Evolutionary conservation across 35 echinoderm and acorn worm species (phyloP), one percentile per base, ranked within the genome.

Genomic region (Eucidaris tribuloides): DNA sequence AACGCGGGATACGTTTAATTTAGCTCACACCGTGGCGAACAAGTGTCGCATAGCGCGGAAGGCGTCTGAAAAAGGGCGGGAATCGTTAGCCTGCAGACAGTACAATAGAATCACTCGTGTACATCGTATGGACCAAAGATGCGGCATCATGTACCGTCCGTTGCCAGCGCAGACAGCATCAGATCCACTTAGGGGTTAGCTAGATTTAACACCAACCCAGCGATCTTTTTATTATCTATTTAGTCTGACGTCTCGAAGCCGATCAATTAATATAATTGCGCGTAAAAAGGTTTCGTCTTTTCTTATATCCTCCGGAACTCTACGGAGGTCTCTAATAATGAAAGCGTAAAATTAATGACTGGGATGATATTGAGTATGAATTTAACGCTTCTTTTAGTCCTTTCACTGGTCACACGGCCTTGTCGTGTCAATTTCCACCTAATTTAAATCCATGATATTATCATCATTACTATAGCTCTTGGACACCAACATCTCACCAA

Each of bases 201-300:
- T 22, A 24, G 28, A 40, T 41, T 74, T 74, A 74, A 74, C 41
- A 40, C 68, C 44, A 74, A 74, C 68, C 38, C 68, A 36, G 35
- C 68, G 68, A 74, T 38, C 68, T 74, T 74, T 74, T 74, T n/a
- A 74, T 74, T 74, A 74, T 38, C 68, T 42, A 33, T 38, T 74
- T n/a, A 4, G 7, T 42, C 36, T 11, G 13, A 6, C 30, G 37
- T 14, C 35, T 25, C 68, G 38, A 9, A 41, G 33, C 34, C 11
- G 68, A 74, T 74, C 68, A 74, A 74, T 74, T 74, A 74, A 74
- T 74, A 44, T 74, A 74, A 74, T 74, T 74, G 68, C 68, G 17
- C 68, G 68, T 7, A 44, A 40, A 36, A 74, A 44, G n/a, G 11
- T n/a, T n/a, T n/a, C n/a, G n/a, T n/a, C n/a, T n/a, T n/a, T n/a